These are phyloP conservation scores for Sternarchorhynchus goeldii DNA, from an alignment of 2,797 vertebrate species.

Conservation along the genomic window DNA sequence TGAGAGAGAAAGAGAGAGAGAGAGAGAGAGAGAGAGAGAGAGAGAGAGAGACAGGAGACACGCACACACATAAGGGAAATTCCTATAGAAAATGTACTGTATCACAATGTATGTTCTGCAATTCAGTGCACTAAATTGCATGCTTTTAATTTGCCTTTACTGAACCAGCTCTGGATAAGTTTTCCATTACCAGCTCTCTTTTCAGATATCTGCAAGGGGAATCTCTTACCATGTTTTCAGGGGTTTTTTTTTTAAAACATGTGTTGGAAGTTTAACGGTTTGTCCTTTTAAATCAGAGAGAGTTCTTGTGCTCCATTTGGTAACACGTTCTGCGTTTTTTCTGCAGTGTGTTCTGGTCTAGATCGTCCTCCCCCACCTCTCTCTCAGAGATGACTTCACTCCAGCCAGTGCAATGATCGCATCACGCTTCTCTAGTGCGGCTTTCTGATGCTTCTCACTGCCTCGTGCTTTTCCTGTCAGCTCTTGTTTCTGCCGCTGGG, in stretches of 20 bases:
- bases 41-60: too few species aligned
- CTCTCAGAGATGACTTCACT: slow-evolving; percentile 23
- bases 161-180: too few species aligned
- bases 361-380: neutral
- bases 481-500: slow-evolving; percentile 26
- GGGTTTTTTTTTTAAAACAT: too few species aligned
- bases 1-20: too few species aligned
- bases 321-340: neutral
- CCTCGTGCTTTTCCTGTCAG: slow-evolving; percentile 14
- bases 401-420: slow-evolving; percentile 38
- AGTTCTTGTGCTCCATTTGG: neutral
- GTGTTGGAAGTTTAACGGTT: neutral
- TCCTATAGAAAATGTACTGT: too few species aligned
- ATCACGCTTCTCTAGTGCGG: slow-evolving; percentile 36
- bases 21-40: too few species aligned
- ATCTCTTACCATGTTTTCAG: too few species aligned
- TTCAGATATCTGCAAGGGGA: too few species aligned
- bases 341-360: neutral
- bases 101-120: too few species aligned
- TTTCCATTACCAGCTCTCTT: too few species aligned
- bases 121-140: neutral
- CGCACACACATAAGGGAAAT: too few species aligned
- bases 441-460: slow-evolving; percentile 37
- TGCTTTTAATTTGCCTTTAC: neutral
- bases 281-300: neutral